Percentiles rank a stretch among this genome's conserved stretches.
Conservation (phyloP, 2,888 invertebrate genomes). For the Pristionchus fissidentatus region DNA sequence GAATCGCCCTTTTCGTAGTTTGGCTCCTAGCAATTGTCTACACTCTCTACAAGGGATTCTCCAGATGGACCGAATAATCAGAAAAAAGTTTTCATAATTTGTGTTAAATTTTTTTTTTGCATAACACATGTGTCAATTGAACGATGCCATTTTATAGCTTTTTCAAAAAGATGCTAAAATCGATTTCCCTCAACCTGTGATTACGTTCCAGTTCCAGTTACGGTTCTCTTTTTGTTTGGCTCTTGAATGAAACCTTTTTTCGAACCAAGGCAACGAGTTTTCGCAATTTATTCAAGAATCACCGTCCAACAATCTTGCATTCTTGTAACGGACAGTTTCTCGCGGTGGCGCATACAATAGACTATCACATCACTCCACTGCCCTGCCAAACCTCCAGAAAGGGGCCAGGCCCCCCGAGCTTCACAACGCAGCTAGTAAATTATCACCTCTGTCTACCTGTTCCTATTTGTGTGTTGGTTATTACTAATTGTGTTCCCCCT, state of each 20-base stretch:
- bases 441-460: neutral
- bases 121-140: no score
- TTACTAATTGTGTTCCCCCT: neutral
- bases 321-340: neutral
- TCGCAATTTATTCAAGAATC: no score
- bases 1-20: neutral
- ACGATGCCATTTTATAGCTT: no score
- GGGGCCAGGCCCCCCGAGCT: neutral
- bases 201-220: no score
- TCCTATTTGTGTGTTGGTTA: neutral
- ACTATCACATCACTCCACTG: neutral
- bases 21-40: neutral
- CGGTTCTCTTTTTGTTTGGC: no score
- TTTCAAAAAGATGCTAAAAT: no score
- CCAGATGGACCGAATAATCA: neutral
- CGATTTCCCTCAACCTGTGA: no score
- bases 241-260: no score
- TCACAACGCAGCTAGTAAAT: neutral
- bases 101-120: no score
- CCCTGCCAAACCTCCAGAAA: neutral
- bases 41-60: neutral
- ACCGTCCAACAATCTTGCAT: neutral
- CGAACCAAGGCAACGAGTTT: no score
- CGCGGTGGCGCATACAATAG: no score
- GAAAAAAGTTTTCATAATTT: neutral